Conservation (phyloP, 2,113 vertebrate genomes). For the Columbina picui region DNA sequence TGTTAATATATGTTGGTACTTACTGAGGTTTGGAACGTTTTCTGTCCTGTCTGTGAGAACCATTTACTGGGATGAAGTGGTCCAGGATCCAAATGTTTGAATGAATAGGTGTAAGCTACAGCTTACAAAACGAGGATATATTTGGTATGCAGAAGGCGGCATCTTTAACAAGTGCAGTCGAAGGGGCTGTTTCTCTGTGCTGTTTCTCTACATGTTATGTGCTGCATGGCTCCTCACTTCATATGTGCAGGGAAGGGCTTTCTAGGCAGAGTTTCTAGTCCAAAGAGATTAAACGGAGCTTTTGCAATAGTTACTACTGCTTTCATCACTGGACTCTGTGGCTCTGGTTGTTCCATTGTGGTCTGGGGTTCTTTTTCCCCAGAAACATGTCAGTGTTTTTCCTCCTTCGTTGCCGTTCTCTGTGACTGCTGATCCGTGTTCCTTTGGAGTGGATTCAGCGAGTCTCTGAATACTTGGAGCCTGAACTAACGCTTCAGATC, state of each 20-base stretch:
- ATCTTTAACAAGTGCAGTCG: no score
- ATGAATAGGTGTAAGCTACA: not conserved
- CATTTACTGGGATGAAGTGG: not conserved
- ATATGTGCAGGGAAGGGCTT: not conserved
- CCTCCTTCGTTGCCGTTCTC: not conserved
- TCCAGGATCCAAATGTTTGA: not conserved
- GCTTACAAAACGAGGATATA: not conserved
- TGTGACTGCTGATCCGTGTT: not conserved
- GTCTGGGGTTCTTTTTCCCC: not conserved
- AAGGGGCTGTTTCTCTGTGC: not conserved
- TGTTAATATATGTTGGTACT: not conserved
- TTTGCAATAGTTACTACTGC: not conserved
- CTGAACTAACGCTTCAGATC: not conserved
- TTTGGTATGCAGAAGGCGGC: not conserved
- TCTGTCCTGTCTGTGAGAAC: not conserved
- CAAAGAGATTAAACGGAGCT: not conserved
- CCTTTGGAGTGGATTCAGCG: no score
- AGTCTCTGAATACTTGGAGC: not conserved
- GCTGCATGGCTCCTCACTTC: not conserved
- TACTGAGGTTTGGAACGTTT: not conserved
- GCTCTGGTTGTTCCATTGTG: not conserved
- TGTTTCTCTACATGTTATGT: fast-evolving
- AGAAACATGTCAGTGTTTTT: not conserved
- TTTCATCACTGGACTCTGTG: not conserved
- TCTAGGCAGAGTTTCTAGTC: not conserved